Evolutionary conservation across 1,140 invertebrate species (phyloP).

Genomic region (Diachasmimorpha longicaudata): DNA sequence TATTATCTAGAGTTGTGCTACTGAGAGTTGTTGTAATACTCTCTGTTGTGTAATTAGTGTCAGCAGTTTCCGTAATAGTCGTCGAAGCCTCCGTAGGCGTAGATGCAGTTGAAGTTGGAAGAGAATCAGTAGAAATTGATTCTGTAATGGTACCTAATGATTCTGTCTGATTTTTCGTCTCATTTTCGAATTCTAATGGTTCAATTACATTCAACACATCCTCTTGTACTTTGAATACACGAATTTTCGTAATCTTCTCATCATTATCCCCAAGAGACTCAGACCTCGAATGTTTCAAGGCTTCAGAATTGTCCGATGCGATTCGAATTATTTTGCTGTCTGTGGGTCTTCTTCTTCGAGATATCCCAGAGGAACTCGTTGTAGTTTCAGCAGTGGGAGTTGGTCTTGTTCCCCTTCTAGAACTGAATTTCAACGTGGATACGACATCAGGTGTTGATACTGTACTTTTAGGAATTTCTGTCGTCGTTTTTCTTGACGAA

Average conservation of each 20-base stretch:
- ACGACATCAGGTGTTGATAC: not conserved
- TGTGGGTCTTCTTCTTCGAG: slow-evolving; percentile 18
- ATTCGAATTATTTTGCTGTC: slow-evolving; percentile 27
- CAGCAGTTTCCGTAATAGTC: not conserved
- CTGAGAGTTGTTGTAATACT: not conserved
- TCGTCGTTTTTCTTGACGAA: not conserved
- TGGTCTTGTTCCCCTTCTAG: slow-evolving; percentile 28
- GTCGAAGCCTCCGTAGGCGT: not conserved
- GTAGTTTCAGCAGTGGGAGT: slow-evolving; percentile 23
- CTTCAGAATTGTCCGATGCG: not conserved
- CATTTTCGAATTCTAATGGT: not conserved
- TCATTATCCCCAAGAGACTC: slow-evolving; percentile 19
- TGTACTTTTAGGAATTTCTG: not conserved
- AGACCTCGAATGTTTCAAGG: slow-evolving; percentile 15
- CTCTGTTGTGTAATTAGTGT: not conserved
- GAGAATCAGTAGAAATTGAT: not conserved
- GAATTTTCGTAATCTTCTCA: slow-evolving; percentile 40
- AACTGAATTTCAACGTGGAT: not conserved
- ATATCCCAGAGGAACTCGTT: not conserved
- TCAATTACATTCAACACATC: not conserved
- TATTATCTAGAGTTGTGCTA: not conserved
- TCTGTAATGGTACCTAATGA: not conserved
- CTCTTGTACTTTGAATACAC: slow-evolving; percentile 33
- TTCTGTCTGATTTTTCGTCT: not conserved
- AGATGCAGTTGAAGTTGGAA: not conserved